Base-by-base conservation (phyloP, 2,797 vertebrate genomes). In the Sebastes trivittatus region DNA sequence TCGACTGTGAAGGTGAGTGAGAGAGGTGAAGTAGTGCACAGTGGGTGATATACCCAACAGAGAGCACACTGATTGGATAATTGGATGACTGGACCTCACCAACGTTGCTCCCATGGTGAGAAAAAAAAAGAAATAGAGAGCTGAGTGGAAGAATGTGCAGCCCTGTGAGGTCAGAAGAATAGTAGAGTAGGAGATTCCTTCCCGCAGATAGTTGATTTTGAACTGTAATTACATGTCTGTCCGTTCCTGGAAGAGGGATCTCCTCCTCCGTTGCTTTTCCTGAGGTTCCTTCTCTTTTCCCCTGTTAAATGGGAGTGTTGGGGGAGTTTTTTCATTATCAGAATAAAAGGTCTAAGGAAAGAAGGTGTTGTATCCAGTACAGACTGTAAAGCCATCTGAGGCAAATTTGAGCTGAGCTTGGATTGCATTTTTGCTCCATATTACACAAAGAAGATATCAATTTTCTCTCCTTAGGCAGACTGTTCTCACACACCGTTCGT, bases 1-100 rank as follows among this genome's bases (percentile, higher is more conserved):
- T 90, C 75, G 88, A 90, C 80, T 88, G 86, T 90, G 87, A 90
- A 91, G 86, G 85, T 89, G 90, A 92, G 82, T 59, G 78, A 82
- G 73, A 67, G 74, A 81, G 87, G 86, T 89, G 81, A 87, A 68
- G 72, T 78, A 67, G 77, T 81, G 76, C 65, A 38, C 80, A 23
- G 81, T 86, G 61, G 80, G 69, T 82, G 85, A 87, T 84, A 79
- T 36, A 73, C 63, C 89, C 84, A 62, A 82, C 84, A 80, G 81
- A 61, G 84, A 87, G 80, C 60, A 1, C 73, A 55, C 65, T 89
- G 86, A 93, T 88, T 91, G 86, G 87, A 88, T 91, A 92, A 92
- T 84, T 87, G 90, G 86, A 85, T 85, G 82, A 86, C 66, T 81
- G 85, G 83, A 90, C 83, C 49, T 77, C 70, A 61, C 46, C 61